phyloP scores from a whole-genome alignment of 2,888 invertebrate species.

The Phalera bucephala region DNA sequence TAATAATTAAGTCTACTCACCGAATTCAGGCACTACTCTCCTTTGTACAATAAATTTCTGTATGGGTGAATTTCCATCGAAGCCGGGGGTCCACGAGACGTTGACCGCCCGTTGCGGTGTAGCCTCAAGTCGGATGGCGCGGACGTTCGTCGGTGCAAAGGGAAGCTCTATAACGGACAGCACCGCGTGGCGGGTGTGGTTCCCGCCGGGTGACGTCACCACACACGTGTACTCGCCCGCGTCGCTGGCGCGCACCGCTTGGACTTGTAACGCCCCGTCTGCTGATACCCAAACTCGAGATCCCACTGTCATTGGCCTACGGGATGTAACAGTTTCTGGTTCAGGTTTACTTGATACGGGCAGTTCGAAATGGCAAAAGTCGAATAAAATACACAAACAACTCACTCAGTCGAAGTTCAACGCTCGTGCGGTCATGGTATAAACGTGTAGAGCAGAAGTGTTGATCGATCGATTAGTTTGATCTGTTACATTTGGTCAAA shows the following conservation, averaged over 20 bases:
- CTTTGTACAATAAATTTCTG: conserved; percentile 96
- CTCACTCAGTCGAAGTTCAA: no score
- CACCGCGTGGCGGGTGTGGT: conserved; percentile 93
- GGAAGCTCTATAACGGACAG: conserved; percentile 95
- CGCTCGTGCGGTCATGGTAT: no score
- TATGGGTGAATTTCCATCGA: conserved; percentile 98
- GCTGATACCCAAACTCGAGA: conserved; percentile 88
- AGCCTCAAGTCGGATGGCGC: conserved; percentile 87
- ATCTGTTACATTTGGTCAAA: no score
- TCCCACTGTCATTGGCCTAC: conserved; percentile 79
- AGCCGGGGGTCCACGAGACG: conserved; percentile 97
- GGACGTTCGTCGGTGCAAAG: conserved; percentile 94
- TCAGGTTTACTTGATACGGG: no score
- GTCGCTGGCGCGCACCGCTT: conserved; percentile 94
- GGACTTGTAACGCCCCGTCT: conserved; percentile 94
- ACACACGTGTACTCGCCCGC: conserved; percentile 97
- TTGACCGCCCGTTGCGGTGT: conserved; percentile 90
- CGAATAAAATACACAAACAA: no score
- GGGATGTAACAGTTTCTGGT: conserved; percentile 10
- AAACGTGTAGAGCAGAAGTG: no score
- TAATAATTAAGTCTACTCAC: no score
- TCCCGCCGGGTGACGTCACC: conserved; percentile 95
- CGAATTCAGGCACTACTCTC: conserved; percentile 93
- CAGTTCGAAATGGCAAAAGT: no score
- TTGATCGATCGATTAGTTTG: no score